Conservation (phyloP, 1,140 invertebrate species). For the honey bee (Apis mellifera) region Amel_HAv3.1 CM009943.2:8040501-8041000, state of each 20-base stretch:
- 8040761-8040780: background rate
- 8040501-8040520: conserved; percentile 22
- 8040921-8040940: conserved; percentile 28
- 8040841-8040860: conserved; percentile 65
- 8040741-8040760: background rate
- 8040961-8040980: too few relatives aligned
- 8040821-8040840: conserved; percentile 58
- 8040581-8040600: conserved; percentile 3
- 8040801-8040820: conserved; percentile 44
- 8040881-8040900: conserved; percentile 70
- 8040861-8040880: conserved; percentile 60
- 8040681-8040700: too few relatives aligned
- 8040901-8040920: conserved; percentile 57
- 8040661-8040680: too few relatives aligned
- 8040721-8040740: background rate
- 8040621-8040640: background rate
- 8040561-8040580: conserved; percentile 14
- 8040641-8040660: too few relatives aligned
- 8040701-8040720: background rate
- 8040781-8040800: conserved; percentile 42
- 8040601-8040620: background rate
- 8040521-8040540: conserved; percentile 30
- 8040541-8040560: conserved; percentile 6
- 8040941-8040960: conserved; percentile 15
- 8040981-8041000: background rate